Evolutionary conservation across 1,140 invertebrate species (phyloP).

Genomic region (Maconellicoccus hirsutus): DNA sequence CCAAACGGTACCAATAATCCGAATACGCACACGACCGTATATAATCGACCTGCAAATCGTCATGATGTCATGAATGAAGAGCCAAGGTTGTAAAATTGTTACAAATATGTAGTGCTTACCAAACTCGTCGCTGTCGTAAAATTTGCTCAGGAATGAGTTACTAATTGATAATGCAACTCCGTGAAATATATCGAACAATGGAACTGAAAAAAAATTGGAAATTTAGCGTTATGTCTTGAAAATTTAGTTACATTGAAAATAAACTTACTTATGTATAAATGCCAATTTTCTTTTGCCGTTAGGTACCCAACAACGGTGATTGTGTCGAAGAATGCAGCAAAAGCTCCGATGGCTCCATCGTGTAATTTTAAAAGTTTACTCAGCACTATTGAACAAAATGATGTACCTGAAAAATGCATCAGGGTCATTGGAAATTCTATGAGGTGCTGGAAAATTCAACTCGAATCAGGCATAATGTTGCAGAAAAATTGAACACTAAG

Average conservation of each 20-base stretch:
- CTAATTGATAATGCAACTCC: constrained; percentile 24
- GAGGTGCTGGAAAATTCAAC: too few relatives aligned
- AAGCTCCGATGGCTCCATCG: not conserved
- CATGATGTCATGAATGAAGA: too few relatives aligned
- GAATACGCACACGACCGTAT: too few relatives aligned
- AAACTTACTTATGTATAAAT: not conserved
- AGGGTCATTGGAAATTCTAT: too few relatives aligned
- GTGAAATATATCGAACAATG: constrained; percentile 25
- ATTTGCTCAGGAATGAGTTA: constrained; percentile 26
- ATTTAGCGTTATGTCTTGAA: too few relatives aligned
- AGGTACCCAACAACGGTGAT: not conserved
- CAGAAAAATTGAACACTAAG: constrained; percentile 28
- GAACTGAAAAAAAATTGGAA: constrained; percentile 16
- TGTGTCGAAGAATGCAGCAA: not conserved
- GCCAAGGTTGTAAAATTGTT: too few relatives aligned
- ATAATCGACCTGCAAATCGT: too few relatives aligned
- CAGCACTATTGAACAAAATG: not conserved
- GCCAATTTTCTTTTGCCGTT: not conserved
- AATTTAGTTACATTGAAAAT: too few relatives aligned
- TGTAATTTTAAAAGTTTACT: constrained; percentile 1
- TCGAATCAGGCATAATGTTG: too few relatives aligned
- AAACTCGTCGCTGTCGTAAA: constrained; percentile 24
- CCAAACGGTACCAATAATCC: too few relatives aligned
- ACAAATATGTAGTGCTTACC: too few relatives aligned
- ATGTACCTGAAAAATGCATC: not conserved